Percentiles rank a stretch among this genome's conserved stretches.
These are phyloP conservation scores for Mya arenaria DNA, from an alignment of 1,140 invertebrate genomes.

Conservation along the genomic window DNA sequence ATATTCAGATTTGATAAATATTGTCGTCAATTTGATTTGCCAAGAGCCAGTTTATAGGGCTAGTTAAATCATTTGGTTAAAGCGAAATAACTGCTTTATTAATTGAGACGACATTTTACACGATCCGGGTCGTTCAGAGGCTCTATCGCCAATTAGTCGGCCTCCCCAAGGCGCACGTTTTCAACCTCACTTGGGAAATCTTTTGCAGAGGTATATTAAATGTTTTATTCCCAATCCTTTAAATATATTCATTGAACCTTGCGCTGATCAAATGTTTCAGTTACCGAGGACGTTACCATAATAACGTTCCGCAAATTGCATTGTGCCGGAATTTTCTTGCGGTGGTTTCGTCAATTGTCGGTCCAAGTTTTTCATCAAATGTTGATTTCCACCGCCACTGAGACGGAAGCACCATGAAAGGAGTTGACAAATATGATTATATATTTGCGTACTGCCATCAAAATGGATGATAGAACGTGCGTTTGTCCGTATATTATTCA, in stretches of 20 bases:
- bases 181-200: slow-evolving; percentile 49
- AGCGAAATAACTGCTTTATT: slow-evolving; percentile 58
- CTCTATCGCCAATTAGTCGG: slow-evolving; percentile 37
- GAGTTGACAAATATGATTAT: not conserved
- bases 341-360: slow-evolving; percentile 15
- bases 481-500: no score
- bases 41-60: slow-evolving; percentile 56
- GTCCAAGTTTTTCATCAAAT: slow-evolving; percentile 5
- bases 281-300: slow-evolving; percentile 5
- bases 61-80: slow-evolving; percentile 60
- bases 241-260: slow-evolving; percentile 50
- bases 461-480: no score
- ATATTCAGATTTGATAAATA: slow-evolving; percentile 36
- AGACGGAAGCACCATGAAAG: not conserved
- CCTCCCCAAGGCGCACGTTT: slow-evolving; percentile 18
- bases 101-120: slow-evolving; percentile 16
- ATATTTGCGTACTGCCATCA: no score
- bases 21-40: slow-evolving; percentile 53
- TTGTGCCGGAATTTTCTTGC: slow-evolving; percentile 20
- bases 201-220: slow-evolving; percentile 41
- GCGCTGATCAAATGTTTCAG: slow-evolving; percentile 54
- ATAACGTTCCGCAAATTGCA: slow-evolving; percentile 39
- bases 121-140: slow-evolving; percentile 9
- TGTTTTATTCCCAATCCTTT: slow-evolving; percentile 51
- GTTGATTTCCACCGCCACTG: not conserved